These are phyloP conservation scores for Meganola albula DNA, from an alignment of 2,888 invertebrate species.

Conservation along the genomic window DNA sequence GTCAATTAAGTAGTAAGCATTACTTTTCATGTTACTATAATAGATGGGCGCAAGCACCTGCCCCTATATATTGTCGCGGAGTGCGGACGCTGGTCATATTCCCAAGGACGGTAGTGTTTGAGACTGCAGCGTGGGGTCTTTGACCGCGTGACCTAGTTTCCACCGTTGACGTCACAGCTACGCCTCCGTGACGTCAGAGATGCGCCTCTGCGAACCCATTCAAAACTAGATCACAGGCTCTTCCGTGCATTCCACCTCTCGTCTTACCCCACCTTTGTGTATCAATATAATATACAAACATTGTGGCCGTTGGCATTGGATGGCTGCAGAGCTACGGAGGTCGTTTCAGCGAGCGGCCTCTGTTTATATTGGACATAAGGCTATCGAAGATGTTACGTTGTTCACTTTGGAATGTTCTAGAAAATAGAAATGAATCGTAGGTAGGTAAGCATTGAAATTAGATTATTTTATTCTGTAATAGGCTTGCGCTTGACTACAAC, in stretches of 20 bases:
- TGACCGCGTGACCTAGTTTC: conserved; percentile 68
- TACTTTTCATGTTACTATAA: too few species aligned
- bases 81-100: conserved; percentile 7
- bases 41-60: too few species aligned
- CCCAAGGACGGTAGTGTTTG: conserved; percentile 44
- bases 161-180: conserved; percentile 63
- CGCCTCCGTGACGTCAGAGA: conserved; percentile 69
- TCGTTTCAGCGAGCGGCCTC: conserved; percentile 45
- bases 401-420: too few species aligned
- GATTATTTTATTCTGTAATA: too few species aligned
- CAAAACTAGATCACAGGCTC: conserved; percentile 70
- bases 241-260: conserved; percentile 42
- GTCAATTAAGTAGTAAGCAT: too few species aligned
- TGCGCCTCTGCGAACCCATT: conserved; percentile 66
- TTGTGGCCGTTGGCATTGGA: conserved; percentile 40
- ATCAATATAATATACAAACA: conserved; percentile 29
- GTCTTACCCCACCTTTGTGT: conserved; percentile 25
- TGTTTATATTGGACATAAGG: conserved; percentile 43
- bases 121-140: conserved; percentile 61
- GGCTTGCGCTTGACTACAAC: too few species aligned
- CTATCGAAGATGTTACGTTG: conserved; percentile 32
- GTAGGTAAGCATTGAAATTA: too few species aligned
- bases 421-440: too few species aligned
- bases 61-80: too few species aligned
- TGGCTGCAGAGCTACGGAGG: conserved; percentile 45